phyloP scores from a whole-genome alignment of 2,797 vertebrate genomes.

The Pipistrellus pipistrellus region DNA sequence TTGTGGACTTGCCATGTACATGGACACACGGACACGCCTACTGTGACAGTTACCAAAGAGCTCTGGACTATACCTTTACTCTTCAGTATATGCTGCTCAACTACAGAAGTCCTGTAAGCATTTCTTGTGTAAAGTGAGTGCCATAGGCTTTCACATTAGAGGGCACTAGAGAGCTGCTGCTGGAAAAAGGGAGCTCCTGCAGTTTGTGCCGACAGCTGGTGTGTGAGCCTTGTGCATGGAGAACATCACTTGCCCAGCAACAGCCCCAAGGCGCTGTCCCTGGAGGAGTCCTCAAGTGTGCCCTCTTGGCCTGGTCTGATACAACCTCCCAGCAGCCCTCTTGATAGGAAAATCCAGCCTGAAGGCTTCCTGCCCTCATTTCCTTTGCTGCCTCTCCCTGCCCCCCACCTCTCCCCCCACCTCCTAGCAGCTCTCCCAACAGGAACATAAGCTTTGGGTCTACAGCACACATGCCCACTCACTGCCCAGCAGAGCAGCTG shows the following conservation, averaged over 20 bases:
- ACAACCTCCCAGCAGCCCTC: neutral
- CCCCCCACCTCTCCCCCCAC: too few species aligned
- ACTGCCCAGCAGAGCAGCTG: rapidly evolving
- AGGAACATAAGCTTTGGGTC: rapidly evolving
- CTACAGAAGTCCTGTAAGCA: neutral
- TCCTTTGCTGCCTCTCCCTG: too few species aligned
- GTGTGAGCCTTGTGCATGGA: too few species aligned
- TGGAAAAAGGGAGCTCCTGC: neutral
- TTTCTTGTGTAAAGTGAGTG: neutral
- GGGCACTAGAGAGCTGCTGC: neutral
- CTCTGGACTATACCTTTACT: neutral
- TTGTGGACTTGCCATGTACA: rapidly evolving
- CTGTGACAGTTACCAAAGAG: neutral
- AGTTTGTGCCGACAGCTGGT: neutral
- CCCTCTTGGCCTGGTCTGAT: rapidly evolving
- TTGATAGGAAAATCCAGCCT: neutral
- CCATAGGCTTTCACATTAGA: neutral
- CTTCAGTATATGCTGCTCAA: neutral
- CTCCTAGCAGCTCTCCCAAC: rapidly evolving
- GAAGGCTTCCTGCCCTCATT: neutral
- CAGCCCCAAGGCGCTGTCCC: rapidly evolving
- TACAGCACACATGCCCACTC: rapidly evolving
- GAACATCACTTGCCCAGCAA: neutral
- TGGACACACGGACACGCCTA: neutral
- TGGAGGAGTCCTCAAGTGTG: rapidly evolving